These are phyloP conservation scores for Heliconius hortense DNA, from an alignment of 2,888 invertebrate species.

Conservation along the genomic window DNA sequence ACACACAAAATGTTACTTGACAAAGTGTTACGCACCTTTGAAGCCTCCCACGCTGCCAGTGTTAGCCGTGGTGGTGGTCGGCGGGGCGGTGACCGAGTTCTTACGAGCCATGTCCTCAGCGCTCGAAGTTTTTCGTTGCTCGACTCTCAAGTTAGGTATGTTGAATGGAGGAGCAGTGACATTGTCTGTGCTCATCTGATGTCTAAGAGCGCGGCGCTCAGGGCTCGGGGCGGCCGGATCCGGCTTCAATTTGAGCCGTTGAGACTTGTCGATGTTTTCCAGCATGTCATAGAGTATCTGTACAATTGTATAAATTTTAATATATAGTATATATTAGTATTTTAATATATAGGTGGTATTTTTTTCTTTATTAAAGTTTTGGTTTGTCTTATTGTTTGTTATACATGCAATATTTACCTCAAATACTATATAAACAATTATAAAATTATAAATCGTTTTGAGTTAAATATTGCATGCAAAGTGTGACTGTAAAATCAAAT, in stretches of 20 bases:
- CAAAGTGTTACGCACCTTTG: conserved; percentile 46
- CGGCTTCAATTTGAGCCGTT: conserved; percentile 93
- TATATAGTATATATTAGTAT: neutral
- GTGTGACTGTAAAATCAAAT: no score
- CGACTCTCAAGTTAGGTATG: conserved; percentile 93
- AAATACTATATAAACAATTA: no score
- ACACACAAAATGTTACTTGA: neutral
- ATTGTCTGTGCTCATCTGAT: conserved; percentile 93
- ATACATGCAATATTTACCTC: no score
- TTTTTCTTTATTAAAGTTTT: no score
- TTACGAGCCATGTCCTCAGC: conserved; percentile 96
- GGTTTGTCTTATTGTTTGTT: no score
- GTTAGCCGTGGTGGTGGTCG: conserved; percentile 42
- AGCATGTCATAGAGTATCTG: conserved; percentile 95
- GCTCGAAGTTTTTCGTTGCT: conserved; percentile 93
- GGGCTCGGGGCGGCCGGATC: conserved; percentile 89
- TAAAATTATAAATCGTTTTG: no score
- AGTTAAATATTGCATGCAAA: no score
- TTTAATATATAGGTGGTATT: no score
- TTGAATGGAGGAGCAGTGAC: conserved; percentile 92
- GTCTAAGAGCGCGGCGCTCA: conserved; percentile 88
- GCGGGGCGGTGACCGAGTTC: conserved; percentile 86
- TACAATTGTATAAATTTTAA: conserved; percentile 7
- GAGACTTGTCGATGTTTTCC: conserved; percentile 92
- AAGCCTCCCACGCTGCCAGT: conserved; percentile 57